Percentiles rank a stretch among this genome's conserved stretches.
Conservation (phyloP, 1,140 invertebrate genomes). For the Drosophila bipectinata region DNA sequence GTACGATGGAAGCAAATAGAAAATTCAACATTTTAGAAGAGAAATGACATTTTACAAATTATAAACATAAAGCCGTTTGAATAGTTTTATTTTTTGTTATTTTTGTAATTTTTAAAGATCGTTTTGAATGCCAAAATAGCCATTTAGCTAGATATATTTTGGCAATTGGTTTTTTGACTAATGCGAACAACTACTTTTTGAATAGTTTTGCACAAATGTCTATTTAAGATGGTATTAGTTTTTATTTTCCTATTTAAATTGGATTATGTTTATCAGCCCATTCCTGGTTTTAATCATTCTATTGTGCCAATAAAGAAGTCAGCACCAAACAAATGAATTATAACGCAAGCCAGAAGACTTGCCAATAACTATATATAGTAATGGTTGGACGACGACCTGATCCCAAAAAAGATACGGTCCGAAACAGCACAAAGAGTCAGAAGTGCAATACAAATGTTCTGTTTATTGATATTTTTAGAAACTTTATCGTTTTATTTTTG, state of each 20-base stretch:
- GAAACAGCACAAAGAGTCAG: slow-evolving; percentile 34
- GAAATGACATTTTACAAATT: not conserved
- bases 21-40: not conserved
- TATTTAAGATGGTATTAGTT: slow-evolving; percentile 16
- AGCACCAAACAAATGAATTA: slow-evolving; percentile 22
- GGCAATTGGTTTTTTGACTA: not conserved
- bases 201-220: slow-evolving; percentile 10
- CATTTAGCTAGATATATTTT: not conserved
- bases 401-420: not conserved
- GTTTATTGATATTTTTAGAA: slow-evolving; percentile 40
- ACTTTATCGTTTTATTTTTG: slow-evolving; percentile 24
- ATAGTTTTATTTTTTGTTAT: not conserved
- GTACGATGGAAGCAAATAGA: not conserved
- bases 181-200: not conserved
- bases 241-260: slow-evolving; percentile 20
- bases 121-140: not conserved
- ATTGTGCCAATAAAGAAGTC: slow-evolving; percentile 40
- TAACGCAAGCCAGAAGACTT: slow-evolving; percentile 17
- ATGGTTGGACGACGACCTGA: slow-evolving; percentile 12
- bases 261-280: slow-evolving; percentile 12
- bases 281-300: slow-evolving; percentile 20
- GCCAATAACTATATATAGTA: slow-evolving; percentile 14
- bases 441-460: slow-evolving; percentile 39
- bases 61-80: too few relatives aligned
- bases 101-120: not conserved